Percentiles rank a stretch among this genome's conserved stretches.
phyloP scores from a whole-genome alignment of 2,113 vertebrate species.

The Petroica traversi region DNA sequence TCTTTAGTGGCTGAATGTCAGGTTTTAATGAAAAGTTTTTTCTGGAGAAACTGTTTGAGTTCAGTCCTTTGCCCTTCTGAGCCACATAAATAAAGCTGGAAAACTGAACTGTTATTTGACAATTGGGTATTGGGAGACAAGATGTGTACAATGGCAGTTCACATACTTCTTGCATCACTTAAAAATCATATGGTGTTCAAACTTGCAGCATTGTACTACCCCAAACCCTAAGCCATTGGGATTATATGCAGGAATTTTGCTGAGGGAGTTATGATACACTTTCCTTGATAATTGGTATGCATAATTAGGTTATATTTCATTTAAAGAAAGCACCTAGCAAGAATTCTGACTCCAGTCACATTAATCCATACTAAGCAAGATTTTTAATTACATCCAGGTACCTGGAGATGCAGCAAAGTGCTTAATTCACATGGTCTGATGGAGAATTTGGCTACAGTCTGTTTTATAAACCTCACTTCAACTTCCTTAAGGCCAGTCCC shows the following conservation, averaged over 20 bases:
- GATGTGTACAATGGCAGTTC: not conserved
- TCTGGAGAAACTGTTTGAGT: not conserved
- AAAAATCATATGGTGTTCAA: not conserved
- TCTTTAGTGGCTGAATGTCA: not conserved
- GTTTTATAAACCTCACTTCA: not conserved
- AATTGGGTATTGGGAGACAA: not conserved
- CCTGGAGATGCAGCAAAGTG: not conserved
- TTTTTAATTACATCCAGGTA: not conserved
- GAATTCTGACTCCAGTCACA: not conserved
- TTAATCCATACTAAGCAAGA: not conserved
- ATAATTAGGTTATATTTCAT: not conserved
- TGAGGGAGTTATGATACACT: not conserved
- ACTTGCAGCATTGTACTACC: not conserved
- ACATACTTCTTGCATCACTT: not conserved
- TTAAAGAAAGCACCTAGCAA: not conserved
- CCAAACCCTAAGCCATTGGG: not conserved
- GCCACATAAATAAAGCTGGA: not conserved
- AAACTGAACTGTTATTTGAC: not conserved
- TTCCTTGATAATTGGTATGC: not conserved
- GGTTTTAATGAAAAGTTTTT: not conserved
- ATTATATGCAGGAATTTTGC: not conserved
- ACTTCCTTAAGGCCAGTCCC: not conserved
- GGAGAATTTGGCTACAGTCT: not conserved
- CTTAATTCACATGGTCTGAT: not conserved
- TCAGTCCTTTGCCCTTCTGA: not conserved